These are phyloP conservation scores for Apocheima hispidaria DNA, from an alignment of 2,888 invertebrate species.

Conservation along the genomic window DNA sequence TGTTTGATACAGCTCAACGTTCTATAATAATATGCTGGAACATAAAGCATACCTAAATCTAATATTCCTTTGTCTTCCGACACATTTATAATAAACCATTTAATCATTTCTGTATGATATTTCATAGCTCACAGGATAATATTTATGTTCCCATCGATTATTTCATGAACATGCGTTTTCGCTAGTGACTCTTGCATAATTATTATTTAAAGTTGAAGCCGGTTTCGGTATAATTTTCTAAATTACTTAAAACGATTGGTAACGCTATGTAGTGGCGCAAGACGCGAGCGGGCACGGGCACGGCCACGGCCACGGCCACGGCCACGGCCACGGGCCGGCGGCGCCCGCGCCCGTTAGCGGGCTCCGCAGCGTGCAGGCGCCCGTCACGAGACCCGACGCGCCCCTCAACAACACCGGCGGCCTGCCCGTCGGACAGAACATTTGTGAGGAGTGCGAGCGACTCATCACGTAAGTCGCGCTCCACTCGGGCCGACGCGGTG, in stretches of 20 bases:
- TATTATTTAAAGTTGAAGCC: not conserved
- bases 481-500: conserved; percentile 88
- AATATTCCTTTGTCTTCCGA: conserved; percentile 24
- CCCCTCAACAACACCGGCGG: conserved; percentile 89
- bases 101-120: conserved; percentile 23
- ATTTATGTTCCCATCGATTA: not conserved
- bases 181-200: not conserved
- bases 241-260: conserved; percentile 62
- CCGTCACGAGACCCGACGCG: conserved; percentile 88
- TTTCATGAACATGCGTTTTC: not conserved
- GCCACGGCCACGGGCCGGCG: conserved; percentile 62
- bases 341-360: conserved; percentile 78
- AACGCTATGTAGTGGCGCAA: conserved; percentile 51
- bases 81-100: conserved; percentile 13
- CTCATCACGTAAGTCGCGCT: conserved; percentile 97
- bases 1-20: conserved; percentile 3
- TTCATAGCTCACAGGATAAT: conserved; percentile 6
- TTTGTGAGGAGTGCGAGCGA: conserved; percentile 98
- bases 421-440: conserved; percentile 95
- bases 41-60: not conserved
- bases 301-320: conserved; percentile 69
- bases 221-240: conserved; percentile 24
- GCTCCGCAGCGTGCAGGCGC: conserved; percentile 91
- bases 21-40: not conserved
- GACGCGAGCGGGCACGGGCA: conserved; percentile 51